Conservation (phyloP, 2,888 invertebrate genomes). For the Sphaerophoria taeniata region DNA sequence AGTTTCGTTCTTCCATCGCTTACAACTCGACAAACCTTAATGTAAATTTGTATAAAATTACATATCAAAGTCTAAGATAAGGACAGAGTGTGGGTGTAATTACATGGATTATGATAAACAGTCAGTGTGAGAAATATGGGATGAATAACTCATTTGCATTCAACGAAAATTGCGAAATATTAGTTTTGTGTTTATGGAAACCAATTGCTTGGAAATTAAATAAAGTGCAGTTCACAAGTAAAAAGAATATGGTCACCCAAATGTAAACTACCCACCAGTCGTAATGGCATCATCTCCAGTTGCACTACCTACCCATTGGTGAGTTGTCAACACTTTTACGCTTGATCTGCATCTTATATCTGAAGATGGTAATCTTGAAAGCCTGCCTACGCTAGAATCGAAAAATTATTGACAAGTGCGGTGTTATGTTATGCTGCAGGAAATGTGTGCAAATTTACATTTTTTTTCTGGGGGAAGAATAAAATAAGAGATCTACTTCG, state of each 20-base stretch:
- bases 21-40: constrained; percentile 22
- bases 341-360: constrained; percentile 9
- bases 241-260: constrained; percentile 14
- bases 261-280: not conserved
- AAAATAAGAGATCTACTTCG: not conserved
- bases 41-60: constrained; percentile 9
- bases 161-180: no score
- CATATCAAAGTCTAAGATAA: no score
- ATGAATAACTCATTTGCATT: no score
- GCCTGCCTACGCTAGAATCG: constrained; percentile 38
- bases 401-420: constrained; percentile 49
- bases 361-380: constrained; percentile 36
- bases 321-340: constrained; percentile 22
- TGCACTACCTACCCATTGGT: constrained; percentile 43
- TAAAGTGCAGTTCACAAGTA: not conserved
- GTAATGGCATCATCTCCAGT: constrained; percentile 1
- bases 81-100: no score
- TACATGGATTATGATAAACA: no score
- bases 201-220: not conserved
- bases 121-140: no score
- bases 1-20: constrained; percentile 18
- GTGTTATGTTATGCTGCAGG: constrained; percentile 33
- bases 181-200: no score
- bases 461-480: not conserved
- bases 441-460: constrained; percentile 52